Conservation (phyloP, 2,113 vertebrate species). For the Rhineura floridana region DNA sequence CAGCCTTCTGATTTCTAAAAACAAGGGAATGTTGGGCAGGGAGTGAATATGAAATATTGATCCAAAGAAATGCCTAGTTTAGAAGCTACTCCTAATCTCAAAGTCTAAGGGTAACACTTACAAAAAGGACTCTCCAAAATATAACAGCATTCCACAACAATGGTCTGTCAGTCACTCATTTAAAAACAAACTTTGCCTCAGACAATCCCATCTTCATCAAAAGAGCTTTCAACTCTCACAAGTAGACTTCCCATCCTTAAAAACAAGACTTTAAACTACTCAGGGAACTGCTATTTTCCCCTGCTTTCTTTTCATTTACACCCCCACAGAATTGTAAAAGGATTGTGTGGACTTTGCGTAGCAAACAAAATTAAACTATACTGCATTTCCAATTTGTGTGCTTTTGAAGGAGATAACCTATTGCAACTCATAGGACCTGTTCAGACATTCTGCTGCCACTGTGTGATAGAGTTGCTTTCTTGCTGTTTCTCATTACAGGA, state of each 20-base stretch:
- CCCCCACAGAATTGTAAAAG: background rate
- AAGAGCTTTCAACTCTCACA: background rate
- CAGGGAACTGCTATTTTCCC: background rate
- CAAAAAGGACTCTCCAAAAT: background rate
- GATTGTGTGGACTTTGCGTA: background rate
- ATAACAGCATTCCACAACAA: background rate
- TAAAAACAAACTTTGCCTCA: conserved; percentile 1
- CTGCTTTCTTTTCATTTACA: background rate
- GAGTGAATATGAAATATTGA: background rate
- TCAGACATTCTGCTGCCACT: background rate
- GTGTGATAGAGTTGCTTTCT: background rate
- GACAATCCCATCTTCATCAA: conserved; percentile 9
- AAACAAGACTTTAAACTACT: background rate
- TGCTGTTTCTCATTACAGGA: background rate
- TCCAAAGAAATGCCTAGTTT: background rate
- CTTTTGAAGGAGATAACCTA: background rate
- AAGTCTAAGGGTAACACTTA: background rate
- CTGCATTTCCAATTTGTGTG: background rate
- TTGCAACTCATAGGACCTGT: too few species aligned
- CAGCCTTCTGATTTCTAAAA: background rate
- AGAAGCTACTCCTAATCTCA: background rate
- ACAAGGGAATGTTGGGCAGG: background rate
- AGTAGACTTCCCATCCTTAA: too few species aligned
- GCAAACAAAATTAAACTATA: background rate
- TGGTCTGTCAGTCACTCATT: background rate